A percentile compares a stretch with the other conserved stretches of the same genome.
These are phyloP conservation scores for Lycia hirtaria DNA, from an alignment of 2,888 invertebrate species.

Conservation along the genomic window DNA sequence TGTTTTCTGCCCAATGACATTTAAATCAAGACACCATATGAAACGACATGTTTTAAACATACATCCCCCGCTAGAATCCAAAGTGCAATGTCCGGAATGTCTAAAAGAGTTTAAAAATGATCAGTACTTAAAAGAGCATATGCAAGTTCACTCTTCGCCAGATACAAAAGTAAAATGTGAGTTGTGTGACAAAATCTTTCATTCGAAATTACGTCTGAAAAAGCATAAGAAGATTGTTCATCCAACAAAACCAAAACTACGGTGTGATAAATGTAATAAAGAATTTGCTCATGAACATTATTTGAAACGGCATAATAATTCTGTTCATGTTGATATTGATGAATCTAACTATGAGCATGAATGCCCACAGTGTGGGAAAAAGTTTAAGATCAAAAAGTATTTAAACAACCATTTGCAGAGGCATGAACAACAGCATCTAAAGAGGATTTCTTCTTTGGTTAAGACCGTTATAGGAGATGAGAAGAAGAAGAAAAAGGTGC, in stretches of 20 bases:
- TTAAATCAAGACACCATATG: conserved; percentile 78
- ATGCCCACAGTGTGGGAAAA: conserved; percentile 76
- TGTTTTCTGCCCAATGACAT: conserved; percentile 78
- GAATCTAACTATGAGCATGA: conserved; percentile 72
- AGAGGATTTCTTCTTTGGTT: conserved; percentile 75
- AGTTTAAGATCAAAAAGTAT: conserved; percentile 76
- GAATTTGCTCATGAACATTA: conserved; percentile 79
- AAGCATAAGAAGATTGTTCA: conserved; percentile 80
- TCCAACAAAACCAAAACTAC: conserved; percentile 70
- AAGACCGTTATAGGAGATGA: conserved; percentile 73
- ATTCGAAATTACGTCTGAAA: conserved; percentile 72
- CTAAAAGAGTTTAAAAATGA: conserved; percentile 80
- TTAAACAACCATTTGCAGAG: conserved; percentile 73
- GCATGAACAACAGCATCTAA: conserved; percentile 78
- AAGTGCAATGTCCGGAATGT: conserved; percentile 76
- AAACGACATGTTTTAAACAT: conserved; percentile 77
- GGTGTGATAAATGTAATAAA: conserved; percentile 76
- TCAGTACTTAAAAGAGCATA: conserved; percentile 77
- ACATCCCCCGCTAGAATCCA: conserved; percentile 77
- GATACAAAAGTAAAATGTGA: conserved; percentile 78
- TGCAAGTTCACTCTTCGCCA: conserved; percentile 74
- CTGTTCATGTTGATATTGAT: conserved; percentile 72
- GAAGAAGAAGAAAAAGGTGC: conserved; percentile 39
- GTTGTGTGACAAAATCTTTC: conserved; percentile 74
- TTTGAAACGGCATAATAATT: conserved; percentile 67